Evolutionary conservation across 2,113 vertebrate genomes (phyloP).

Genomic region (Tricholaema leucomelas): DNA sequence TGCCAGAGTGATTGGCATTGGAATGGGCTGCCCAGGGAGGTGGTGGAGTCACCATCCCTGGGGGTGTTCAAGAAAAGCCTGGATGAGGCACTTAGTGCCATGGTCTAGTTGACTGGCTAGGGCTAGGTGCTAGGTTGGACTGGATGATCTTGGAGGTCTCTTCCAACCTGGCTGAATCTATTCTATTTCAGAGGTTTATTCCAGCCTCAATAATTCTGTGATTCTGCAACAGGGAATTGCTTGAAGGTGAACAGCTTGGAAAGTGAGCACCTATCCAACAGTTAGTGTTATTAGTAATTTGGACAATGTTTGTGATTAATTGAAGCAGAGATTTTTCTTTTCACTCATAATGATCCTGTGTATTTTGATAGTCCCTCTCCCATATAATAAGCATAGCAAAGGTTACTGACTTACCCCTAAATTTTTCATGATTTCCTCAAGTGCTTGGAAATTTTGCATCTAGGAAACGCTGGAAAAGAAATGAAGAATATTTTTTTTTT

Average conservation of each 20-base stretch:
- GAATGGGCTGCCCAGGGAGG: too few species aligned
- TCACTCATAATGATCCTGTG: neutral
- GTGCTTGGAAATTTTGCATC: neutral
- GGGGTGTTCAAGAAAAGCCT: too few species aligned
- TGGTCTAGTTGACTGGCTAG: too few species aligned
- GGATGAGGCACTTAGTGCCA: too few species aligned
- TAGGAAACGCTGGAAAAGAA: neutral
- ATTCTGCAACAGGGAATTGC: neutral
- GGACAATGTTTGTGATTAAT: neutral
- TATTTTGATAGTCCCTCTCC: neutral
- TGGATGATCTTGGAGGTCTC: too few species aligned
- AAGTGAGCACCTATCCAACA: neutral
- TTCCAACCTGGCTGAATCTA: too few species aligned
- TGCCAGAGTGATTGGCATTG: too few species aligned
- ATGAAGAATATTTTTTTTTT: too few species aligned
- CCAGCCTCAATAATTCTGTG: too few species aligned
- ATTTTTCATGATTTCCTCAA: neutral
- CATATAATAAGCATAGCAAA: accelerated
- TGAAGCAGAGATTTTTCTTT: neutral
- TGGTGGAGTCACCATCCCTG: too few species aligned
- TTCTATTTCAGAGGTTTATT: too few species aligned
- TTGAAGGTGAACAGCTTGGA: neutral
- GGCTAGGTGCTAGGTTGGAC: too few species aligned
- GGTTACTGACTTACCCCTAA: accelerated
- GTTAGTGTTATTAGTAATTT: neutral